Conservation (phyloP, 2,888 invertebrate species). For the Archips xylosteana region DNA sequence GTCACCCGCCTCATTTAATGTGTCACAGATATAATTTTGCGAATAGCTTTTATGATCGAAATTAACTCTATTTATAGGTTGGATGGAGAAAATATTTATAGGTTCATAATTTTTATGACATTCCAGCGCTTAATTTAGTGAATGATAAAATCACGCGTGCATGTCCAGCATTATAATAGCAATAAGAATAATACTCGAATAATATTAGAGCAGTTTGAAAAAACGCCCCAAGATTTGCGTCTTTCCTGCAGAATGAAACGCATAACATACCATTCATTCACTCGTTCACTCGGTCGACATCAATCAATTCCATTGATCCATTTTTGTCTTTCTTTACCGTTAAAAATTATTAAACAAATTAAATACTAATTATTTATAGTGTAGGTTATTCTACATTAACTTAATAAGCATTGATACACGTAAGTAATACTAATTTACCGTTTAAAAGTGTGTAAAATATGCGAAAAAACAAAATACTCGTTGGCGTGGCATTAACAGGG, state of each 20-base stretch:
- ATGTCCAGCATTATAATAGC: neutral
- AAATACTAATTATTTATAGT: constrained; percentile 34
- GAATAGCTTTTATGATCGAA: no score
- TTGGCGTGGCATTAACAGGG: constrained; percentile 77
- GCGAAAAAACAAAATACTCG: constrained; percentile 33
- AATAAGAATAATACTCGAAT: no score
- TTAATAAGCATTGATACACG: constrained; percentile 63
- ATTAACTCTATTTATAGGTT: no score
- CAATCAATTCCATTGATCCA: constrained; percentile 67
- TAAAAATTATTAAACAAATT: constrained; percentile 41
- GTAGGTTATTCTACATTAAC: constrained; percentile 48
- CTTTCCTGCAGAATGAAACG: constrained; percentile 37
- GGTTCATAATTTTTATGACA: no score
- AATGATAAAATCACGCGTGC: neutral
- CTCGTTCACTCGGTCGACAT: constrained; percentile 59
- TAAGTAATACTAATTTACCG: constrained; percentile 60
- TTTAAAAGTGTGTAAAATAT: constrained; percentile 36
- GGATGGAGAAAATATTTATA: no score
- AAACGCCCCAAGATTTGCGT: constrained; percentile 21
- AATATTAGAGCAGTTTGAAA: constrained; percentile 1
- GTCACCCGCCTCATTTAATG: no score
- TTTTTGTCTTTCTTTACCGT: constrained; percentile 60
- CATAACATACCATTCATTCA: constrained; percentile 40
- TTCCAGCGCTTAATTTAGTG: neutral
- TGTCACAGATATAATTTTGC: no score